phyloP scores from a whole-genome alignment of 1,140 invertebrate genomes.

The Lasaia peninsularis region DNA sequence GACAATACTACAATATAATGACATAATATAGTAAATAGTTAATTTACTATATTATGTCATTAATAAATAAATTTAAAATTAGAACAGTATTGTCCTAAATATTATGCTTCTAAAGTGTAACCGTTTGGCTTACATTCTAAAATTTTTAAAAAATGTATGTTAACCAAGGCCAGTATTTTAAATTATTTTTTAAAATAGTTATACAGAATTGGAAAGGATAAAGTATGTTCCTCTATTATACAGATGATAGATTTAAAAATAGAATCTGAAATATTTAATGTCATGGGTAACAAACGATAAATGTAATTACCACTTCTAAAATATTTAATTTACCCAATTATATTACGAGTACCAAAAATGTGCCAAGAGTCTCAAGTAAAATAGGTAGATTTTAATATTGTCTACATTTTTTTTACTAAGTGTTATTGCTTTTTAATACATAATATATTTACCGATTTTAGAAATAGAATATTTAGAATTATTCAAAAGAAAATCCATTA shows the following conservation, averaged over 20 bases:
- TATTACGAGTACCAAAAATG: background rate
- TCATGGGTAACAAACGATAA: background rate
- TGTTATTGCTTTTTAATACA: background rate
- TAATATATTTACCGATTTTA: background rate
- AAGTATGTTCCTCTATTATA: too few relatives aligned
- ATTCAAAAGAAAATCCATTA: background rate
- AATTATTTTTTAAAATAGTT: too few relatives aligned
- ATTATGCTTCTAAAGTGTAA: too few relatives aligned
- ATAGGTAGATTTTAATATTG: constrained; percentile 4
- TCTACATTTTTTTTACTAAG: background rate
- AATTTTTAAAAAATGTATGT: too few relatives aligned
- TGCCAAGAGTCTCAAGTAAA: background rate
- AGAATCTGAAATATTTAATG: background rate
- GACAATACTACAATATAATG: too few relatives aligned
- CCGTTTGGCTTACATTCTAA: too few relatives aligned
- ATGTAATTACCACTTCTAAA: background rate
- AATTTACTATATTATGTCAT: too few relatives aligned
- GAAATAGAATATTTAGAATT: background rate
- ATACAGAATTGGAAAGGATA: too few relatives aligned
- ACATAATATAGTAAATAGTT: too few relatives aligned
- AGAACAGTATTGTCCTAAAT: too few relatives aligned
- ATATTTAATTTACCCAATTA: background rate
- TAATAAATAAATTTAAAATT: too few relatives aligned
- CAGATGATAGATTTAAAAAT: background rate
- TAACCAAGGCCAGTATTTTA: too few relatives aligned